A percentile compares a stretch with the other conserved stretches of the same genome.
These are phyloP conservation scores for Ranitomeya variabilis DNA, from an alignment of 2,113 vertebrate genomes.

Conservation along the genomic window DNA sequence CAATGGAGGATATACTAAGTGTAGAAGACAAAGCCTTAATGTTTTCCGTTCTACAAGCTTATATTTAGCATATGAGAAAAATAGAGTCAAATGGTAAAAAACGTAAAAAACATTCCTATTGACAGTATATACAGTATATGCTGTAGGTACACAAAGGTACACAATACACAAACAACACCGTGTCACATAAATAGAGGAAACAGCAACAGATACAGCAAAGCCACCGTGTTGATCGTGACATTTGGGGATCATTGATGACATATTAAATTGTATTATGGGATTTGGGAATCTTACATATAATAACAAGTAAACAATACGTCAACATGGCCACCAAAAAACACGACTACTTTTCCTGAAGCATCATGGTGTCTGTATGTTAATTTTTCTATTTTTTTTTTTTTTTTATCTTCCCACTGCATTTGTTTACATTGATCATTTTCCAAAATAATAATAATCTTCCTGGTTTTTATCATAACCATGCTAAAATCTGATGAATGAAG, in stretches of 20 bases:
- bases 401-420: background rate
- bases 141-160: background rate
- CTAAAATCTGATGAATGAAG: background rate
- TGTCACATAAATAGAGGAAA: background rate
- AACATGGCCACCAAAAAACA: background rate
- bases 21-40: constrained; percentile 9
- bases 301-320: background rate
- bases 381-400: too few species aligned
- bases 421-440: constrained; percentile 12
- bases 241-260: background rate
- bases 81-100: background rate
- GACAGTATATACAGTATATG: background rate
- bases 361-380: background rate
- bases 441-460: background rate
- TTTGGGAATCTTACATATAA: background rate
- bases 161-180: background rate
- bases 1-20: background rate
- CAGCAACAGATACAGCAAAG: background rate
- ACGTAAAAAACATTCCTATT: background rate
- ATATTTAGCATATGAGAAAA: background rate
- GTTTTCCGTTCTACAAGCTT: background rate
- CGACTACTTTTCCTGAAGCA: background rate
- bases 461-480: background rate
- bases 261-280: background rate
- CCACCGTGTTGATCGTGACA: background rate